Conservation (phyloP, 2,797 vertebrate species). For the Gymnoscopelus braueri region DNA sequence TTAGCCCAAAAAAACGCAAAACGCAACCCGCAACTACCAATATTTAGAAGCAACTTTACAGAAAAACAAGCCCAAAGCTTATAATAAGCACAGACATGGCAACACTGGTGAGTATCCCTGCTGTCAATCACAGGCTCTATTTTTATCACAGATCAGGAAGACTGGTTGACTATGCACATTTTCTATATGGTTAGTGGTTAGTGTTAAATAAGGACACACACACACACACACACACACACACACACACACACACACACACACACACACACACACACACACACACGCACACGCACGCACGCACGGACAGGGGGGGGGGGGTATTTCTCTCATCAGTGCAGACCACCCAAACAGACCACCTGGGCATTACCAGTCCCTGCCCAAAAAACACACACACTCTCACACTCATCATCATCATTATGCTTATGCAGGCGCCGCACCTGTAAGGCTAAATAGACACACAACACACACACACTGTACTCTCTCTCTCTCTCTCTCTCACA, state of each 20-base stretch:
- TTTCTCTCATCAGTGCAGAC: slow-evolving; percentile 36
- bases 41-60: too few relatives aligned
- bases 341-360: slow-evolving; percentile 68
- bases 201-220: not conserved
- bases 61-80: too few relatives aligned
- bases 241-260: not conserved
- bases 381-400: slow-evolving; percentile 17
- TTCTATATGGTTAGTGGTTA: not conserved
- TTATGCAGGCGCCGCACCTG: slow-evolving; percentile 22
- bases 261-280: not conserved
- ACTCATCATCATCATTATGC: slow-evolving; percentile 5
- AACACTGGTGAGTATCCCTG: too few relatives aligned
- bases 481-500: not conserved
- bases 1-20: too few relatives aligned
- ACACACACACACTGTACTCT: slow-evolving; percentile 17
- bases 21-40: too few relatives aligned
- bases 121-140: too few relatives aligned
- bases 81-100: too few relatives aligned
- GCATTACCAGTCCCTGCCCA: slow-evolving; percentile 26
- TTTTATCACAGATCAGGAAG: too few relatives aligned
- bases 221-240: not conserved
- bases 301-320: too few relatives aligned
- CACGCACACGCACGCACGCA: too few relatives aligned
- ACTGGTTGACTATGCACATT: too few relatives aligned
- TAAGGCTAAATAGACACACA: slow-evolving; percentile 35